Evolutionary conservation across 2,113 vertebrate species (phyloP), one percentile per base, ranked within the genome.

Genomic region (Carlito syrichta): DNA sequence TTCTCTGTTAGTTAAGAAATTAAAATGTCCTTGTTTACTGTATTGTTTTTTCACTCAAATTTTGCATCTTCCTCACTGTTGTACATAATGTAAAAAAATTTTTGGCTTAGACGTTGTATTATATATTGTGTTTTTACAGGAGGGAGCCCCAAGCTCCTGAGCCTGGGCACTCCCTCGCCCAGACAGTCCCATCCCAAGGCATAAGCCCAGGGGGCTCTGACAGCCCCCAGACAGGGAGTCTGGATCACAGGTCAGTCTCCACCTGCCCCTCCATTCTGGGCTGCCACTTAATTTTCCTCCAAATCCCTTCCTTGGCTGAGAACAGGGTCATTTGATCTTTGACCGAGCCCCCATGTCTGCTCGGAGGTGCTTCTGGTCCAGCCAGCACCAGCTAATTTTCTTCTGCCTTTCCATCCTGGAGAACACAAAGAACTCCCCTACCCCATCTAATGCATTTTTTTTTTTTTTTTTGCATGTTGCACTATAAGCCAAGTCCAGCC

Each of bases 51-150:
- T 98, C 97, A 97, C 97, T 97, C 25, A 97, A 85, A 98, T 6
- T 96, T 95, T 97, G 97, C 98, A 97, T 98, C 98, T 97, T 98
- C 98, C 98, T 99, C 95, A 0, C 97, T 98, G 97, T 98, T 98
- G 23, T 98, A 95, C 97, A 77, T 98, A 74, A 95, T 98, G 91
- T 92, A 69, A 97, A 94, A 71, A 50, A n/a, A 92, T 97, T 98
- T 92, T 98, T 98, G 98, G 97, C 98, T 99, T 98, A 98, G 99
- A 98, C 97, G 98, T 94, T 98, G 98, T 99, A 76, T 98, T 98
- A 98, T 98, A 99, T 99, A 98, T 99, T 99, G 98, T 99, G 98
- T 99, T 99, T 99, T 98, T 98, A 98, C 98, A 99, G 99, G 98
- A 98, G 98, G 98, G 98, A 98, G 98, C 98, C 98, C 98, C 98